Conservation (phyloP, 2,797 vertebrate genomes). For the Champsocephalus esox region DNA sequence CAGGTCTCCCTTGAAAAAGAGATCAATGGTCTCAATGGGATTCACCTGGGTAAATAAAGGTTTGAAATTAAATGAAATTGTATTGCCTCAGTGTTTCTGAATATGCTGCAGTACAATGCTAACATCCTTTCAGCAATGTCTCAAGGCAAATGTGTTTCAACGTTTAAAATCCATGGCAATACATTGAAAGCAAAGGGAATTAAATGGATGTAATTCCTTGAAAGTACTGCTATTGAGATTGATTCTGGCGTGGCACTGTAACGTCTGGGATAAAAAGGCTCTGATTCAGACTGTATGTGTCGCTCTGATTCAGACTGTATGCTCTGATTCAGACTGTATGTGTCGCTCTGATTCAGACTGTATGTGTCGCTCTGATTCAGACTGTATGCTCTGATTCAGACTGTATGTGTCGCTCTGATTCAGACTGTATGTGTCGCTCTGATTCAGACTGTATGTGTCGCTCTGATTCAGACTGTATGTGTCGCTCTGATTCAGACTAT, state of each 20-base stretch:
- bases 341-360: not conserved
- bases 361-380: not conserved
- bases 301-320: not conserved
- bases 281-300: not conserved
- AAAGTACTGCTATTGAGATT: not conserved
- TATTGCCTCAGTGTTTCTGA: not conserved
- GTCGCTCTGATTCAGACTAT: not conserved
- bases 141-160: not conserved
- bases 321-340: not conserved
- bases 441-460: not conserved
- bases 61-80: too few relatives aligned
- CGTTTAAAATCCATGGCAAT: not conserved
- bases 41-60: too few relatives aligned
- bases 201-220: not conserved
- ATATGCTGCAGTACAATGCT: not conserved
- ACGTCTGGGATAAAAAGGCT: constrained; percentile 14
- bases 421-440: not conserved
- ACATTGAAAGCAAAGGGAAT: constrained; percentile 6
- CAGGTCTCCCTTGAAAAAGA: too few relatives aligned
- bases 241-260: not conserved
- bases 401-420: not conserved
- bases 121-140: not conserved
- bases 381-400: not conserved
- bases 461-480: not conserved
- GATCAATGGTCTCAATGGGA: too few relatives aligned